Evolutionary conservation across 1,140 invertebrate species (phyloP).

Genomic region (Harlomillsia oculata): DNA sequence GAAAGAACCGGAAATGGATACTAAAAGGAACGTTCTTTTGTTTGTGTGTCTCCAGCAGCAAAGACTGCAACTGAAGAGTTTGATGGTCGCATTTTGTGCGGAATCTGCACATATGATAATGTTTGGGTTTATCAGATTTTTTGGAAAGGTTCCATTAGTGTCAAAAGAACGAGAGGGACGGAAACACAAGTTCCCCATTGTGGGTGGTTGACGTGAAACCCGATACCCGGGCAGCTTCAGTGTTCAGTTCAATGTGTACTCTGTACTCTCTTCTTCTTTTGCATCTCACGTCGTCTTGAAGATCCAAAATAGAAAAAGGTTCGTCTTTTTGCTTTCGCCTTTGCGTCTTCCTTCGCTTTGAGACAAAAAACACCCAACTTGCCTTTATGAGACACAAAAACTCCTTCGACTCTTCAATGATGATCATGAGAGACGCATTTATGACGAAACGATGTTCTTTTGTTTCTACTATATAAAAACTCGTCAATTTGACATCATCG

Average conservation of each 20-base stretch:
- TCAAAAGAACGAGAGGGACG: slow-evolving; percentile 25
- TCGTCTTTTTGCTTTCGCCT: not conserved
- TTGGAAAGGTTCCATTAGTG: slow-evolving; percentile 34
- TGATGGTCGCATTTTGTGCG: not conserved
- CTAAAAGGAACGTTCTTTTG: not conserved
- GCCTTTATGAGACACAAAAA: no score
- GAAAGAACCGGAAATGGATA: not conserved
- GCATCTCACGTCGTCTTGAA: not conserved
- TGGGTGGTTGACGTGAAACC: slow-evolving; percentile 35
- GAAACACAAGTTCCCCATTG: slow-evolving; percentile 30
- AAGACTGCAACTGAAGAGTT: slow-evolving; percentile 1
- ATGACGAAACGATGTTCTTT: no score
- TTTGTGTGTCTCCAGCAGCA: slow-evolving; percentile 5
- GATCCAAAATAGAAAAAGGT: not conserved
- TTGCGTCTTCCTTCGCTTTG: not conserved
- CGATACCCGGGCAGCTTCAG: slow-evolving; percentile 33
- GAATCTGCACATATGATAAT: slow-evolving; percentile 31
- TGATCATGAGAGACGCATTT: no score
- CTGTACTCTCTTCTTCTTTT: not conserved
- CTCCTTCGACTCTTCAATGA: no score
- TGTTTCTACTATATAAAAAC: no score
- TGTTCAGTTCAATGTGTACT: not conserved
- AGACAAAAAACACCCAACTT: no score
- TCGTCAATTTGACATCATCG: no score
- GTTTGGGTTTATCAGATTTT: slow-evolving; percentile 34